These are phyloP conservation scores for Selene dorsalis DNA, from an alignment of 2,797 vertebrate genomes.

Conservation along the genomic window DNA sequence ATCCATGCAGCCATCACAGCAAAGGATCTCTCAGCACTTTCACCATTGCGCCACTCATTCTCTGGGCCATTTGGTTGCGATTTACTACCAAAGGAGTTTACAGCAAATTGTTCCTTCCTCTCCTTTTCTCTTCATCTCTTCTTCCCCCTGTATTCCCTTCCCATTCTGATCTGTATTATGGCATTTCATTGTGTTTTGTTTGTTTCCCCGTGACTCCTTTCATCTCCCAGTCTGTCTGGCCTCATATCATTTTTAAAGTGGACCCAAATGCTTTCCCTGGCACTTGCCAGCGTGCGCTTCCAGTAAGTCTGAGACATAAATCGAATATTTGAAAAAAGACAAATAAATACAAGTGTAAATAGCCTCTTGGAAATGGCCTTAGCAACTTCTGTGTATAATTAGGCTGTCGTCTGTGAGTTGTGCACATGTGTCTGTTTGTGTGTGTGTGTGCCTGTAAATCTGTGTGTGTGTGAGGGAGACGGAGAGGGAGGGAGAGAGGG, in stretches of 20 bases:
- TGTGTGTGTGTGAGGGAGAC: slow-evolving; percentile 18
- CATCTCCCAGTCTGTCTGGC: slow-evolving; percentile 85
- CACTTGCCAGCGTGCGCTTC: slow-evolving; percentile 79
- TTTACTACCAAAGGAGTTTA: slow-evolving; percentile 83
- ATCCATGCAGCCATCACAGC: slow-evolving; percentile 72
- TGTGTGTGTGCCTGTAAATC: slow-evolving; percentile 32
- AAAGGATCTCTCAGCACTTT: slow-evolving; percentile 78
- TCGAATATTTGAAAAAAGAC: slow-evolving; percentile 84
- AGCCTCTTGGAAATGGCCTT: slow-evolving; percentile 76
- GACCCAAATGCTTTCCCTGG: slow-evolving; percentile 86
- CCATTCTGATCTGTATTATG: slow-evolving; percentile 82
- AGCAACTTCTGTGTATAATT: slow-evolving; percentile 82
- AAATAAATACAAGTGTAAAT: slow-evolving; percentile 86
- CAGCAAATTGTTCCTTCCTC: slow-evolving; percentile 80
- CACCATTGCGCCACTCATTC: slow-evolving; percentile 69
- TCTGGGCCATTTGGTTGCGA: slow-evolving; percentile 82
- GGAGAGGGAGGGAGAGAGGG: background rate
- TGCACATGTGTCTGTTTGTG: slow-evolving; percentile 57
- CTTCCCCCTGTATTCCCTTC: slow-evolving; percentile 62
- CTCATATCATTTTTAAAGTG: slow-evolving; percentile 87
- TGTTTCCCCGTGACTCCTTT: slow-evolving; percentile 84
- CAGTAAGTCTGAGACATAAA: slow-evolving; percentile 86
- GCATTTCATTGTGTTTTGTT: slow-evolving; percentile 85
- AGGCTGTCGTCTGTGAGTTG: slow-evolving; percentile 68
- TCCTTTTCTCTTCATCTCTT: slow-evolving; percentile 63